Base-by-base conservation (phyloP, 2,113 vertebrate species). In the Lagopus leucura region DNA sequence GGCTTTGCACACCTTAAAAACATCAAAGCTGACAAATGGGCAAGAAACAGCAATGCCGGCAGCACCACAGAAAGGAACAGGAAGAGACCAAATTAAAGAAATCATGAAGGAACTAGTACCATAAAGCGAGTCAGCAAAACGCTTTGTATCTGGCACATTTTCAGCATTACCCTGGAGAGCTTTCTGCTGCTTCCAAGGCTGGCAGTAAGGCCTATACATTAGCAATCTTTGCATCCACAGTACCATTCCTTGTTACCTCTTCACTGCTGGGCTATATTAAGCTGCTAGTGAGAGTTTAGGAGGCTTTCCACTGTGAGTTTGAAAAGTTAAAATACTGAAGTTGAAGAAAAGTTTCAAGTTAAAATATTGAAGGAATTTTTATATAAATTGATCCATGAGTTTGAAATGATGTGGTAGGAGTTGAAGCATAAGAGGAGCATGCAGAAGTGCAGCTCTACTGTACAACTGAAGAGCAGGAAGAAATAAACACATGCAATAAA, bases 1-100 rank as follows among this genome's bases (percentile, higher is more conserved):
- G 42, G 34, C 61, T 93, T 87, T 92, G 60, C 25, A 75, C 1
- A 3, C 16, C 36, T 83, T 89, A 50, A 69, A 86, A 92, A 93
- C 88, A 88, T 95, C 90, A 95, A 96, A 95, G 92, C 81, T 88
- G 47, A 78, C 80, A 88, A 94, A 87, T 3, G 12, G 43, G 80
- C 84, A 82, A 94, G 91, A 81, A 92, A 63, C 12, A 72, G 22
- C 32, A 69, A 52, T 22, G 79, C 88, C 3, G 1, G 45, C 85
- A 95, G 86, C 87, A 89, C 13, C 79, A 54, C 58, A 71, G 67
- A 91, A 76, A 70, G 36, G 78, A 95, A 82, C 60, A 95, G 80
- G 77, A 92, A 91, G 82, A 93, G 36, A 10, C 45, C n/a, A 71
- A 92, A 84, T 89, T 79, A 83, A 95, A 93, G 36, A 87, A 93